Base-by-base conservation (phyloP, 64 coral and sea anemone genomes). In the Hydrozoanthus tunicans region DNA sequence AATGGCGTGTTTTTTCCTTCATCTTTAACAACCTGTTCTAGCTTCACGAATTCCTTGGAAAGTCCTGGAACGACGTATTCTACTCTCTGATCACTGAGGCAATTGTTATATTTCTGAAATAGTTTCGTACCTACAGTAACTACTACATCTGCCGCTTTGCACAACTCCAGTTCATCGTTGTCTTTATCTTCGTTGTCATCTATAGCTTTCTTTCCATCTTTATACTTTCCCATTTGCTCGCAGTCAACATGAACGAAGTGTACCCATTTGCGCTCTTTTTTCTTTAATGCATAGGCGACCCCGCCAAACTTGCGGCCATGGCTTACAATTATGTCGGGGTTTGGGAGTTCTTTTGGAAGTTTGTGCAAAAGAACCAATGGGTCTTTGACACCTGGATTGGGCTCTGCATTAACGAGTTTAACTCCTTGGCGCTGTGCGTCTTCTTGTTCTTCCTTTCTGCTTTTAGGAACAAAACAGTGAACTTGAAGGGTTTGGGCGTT, bases 391-490 rank as follows among this genome's bases (percentile, higher is more conserved):
- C 89, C 89, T 6, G 60, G 74, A 4, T 79, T 54, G 9, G 3
- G 25, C 3, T 53, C 64, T 14, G 89, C 89, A 9, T 53, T 56
- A 2, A 79, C 67, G 23, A 90, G 14, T n/a, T 66, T n/a, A 3
- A 79, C 61, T 5, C 13, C 27, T 1, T 66, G 6, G 8, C 13
- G 13, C 57, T 11, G n/a, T 32, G 89, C 89, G 6, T 79, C 89
- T 24, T 79, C 26, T 69, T 90, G 3, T 66, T 54, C 6, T 6
- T 59, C 11, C 53, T 54, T 12, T 4, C 32, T 14, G 17, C 55
- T 62, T 90, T 62, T 32, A 27, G 73, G 77, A 26, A 90, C 86
- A 27, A 74, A 89, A 13, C 85, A 89, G 55, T 76, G 56, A 5
- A 89, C 85, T 13, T 73, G 9, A 89, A 24, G 70, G 4, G 62